Evolutionary conservation across 2,113 vertebrate species (phyloP).

Genomic region (Actenoides lindsayi): DNA sequence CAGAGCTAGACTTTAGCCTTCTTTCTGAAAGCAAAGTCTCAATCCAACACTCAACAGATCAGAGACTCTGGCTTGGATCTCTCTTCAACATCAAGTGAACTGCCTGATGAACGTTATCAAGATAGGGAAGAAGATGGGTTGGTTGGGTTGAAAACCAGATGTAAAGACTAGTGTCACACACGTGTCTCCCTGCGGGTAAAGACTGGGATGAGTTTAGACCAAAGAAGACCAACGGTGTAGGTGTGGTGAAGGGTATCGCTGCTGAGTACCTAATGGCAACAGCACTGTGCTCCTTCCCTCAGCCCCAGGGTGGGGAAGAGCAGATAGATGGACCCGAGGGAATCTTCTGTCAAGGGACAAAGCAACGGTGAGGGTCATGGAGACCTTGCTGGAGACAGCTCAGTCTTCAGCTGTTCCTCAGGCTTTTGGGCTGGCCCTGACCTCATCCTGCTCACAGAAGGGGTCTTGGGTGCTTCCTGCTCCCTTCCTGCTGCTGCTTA

Average conservation of each 20-base stretch:
- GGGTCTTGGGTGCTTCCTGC: not conserved
- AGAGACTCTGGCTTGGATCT: not conserved
- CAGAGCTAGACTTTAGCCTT: not conserved
- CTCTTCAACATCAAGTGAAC: not conserved
- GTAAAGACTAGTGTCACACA: not conserved
- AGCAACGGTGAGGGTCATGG: fast-evolving
- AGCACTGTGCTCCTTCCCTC: not conserved
- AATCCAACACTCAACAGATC: not conserved
- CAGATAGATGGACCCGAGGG: not conserved
- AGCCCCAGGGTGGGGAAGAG: not conserved
- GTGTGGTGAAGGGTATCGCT: fast-evolving
- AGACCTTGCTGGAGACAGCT: not conserved
- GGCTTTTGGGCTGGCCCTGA: not conserved
- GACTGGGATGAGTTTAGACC: not conserved
- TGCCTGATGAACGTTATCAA: fast-evolving
- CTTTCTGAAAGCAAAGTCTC: not conserved
- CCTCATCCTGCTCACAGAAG: not conserved
- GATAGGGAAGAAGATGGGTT: not conserved
- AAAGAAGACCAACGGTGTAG: fast-evolving
- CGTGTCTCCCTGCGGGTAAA: not conserved
- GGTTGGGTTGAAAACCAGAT: not conserved
- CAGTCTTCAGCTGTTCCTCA: not conserved
- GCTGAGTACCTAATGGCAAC: fast-evolving
- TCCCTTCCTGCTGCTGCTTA: not conserved
- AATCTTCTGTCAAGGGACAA: not conserved